Conservation (phyloP, 2,888 invertebrate species). For the Dasypolia templi region DNA sequence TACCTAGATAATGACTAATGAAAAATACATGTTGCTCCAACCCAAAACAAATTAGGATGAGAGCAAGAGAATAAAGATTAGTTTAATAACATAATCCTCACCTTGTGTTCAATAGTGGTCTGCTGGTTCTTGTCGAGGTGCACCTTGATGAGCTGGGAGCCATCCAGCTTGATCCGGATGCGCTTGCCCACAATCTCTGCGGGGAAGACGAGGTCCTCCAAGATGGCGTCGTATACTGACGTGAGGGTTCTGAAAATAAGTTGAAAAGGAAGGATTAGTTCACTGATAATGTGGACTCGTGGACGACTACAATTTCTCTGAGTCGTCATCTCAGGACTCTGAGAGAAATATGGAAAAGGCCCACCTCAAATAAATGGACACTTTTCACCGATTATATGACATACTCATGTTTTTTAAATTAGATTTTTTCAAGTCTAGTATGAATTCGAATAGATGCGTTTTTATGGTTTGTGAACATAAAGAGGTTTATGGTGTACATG, state of each 20-base stretch:
- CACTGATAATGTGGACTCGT: too few relatives aligned
- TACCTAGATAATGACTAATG: neutral
- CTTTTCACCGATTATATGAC: too few relatives aligned
- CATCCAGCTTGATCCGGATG: conserved; percentile 98
- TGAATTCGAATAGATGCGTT: too few relatives aligned
- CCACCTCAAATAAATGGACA: too few relatives aligned
- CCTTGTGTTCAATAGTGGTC: conserved; percentile 99
- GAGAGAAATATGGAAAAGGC: too few relatives aligned
- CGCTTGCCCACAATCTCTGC: conserved; percentile 99
- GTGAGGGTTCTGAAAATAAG: conserved; percentile 94
- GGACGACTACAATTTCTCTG: too few relatives aligned
- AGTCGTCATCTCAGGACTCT: too few relatives aligned
- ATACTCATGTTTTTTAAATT: too few relatives aligned
- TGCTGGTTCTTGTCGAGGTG: conserved; percentile 99
- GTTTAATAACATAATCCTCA: conserved; percentile 74
- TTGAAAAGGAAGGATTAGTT: neutral
- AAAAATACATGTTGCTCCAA: neutral
- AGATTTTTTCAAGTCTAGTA: too few relatives aligned
- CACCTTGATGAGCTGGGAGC: conserved; percentile 98
- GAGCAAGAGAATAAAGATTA: neutral
- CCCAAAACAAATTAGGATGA: neutral
- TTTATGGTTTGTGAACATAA: neutral
- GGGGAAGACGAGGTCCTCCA: conserved; percentile 99
- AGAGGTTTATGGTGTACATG: neutral
- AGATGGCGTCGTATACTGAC: conserved; percentile 98